Base-by-base conservation (phyloP, 2,888 invertebrate genomes). In the Sarcophaga subvicina region DNA sequence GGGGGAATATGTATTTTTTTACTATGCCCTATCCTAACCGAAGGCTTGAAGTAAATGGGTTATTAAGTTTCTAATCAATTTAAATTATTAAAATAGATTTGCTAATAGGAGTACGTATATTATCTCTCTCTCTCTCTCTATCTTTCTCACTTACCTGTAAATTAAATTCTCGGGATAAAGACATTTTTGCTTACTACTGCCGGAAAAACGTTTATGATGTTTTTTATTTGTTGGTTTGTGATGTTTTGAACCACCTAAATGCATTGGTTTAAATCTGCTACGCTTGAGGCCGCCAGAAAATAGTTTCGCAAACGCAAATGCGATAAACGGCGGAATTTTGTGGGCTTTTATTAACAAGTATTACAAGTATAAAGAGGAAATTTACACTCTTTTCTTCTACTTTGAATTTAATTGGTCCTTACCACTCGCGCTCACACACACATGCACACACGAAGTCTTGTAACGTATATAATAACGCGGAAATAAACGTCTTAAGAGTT, bases 211-310 rank as follows among this genome's bases (percentile, higher is more conserved):
- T 90, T 94, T 94, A 85, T 89, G 89, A 87, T 93, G 92, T 92
- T 90, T 83, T 88, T 89, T 89, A 88, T 92, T 87, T 87, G 87
- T 87, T 87, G 87, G 93, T 93, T 90, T 92, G 90, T 90, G 91
- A 92, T 90, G 94, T 94, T 91, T 94, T 94, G 90, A 94, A 92
- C 93, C 92, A 92, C 93, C 92, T 94, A 90, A 94, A 94, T 92
- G 94, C 94, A 93, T 93, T 93, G 93, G 93, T 93, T 93, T 93
- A 91, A 92, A 91, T 93, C 92, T 91, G 90, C 89, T 90, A 88
- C 89, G 89, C 86, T 90, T 90, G 75, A 88, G 88, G 89, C 85
- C 86, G 85, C 80, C 86, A 83, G 88, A 87, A 88, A 89, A 89
- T 88, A 89, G 88, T 89, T 88, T 86, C 83, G 87, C 83, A 82